Evolutionary conservation across 2,113 vertebrate species (phyloP).

Genomic region (Rhipidura dahli): DNA sequence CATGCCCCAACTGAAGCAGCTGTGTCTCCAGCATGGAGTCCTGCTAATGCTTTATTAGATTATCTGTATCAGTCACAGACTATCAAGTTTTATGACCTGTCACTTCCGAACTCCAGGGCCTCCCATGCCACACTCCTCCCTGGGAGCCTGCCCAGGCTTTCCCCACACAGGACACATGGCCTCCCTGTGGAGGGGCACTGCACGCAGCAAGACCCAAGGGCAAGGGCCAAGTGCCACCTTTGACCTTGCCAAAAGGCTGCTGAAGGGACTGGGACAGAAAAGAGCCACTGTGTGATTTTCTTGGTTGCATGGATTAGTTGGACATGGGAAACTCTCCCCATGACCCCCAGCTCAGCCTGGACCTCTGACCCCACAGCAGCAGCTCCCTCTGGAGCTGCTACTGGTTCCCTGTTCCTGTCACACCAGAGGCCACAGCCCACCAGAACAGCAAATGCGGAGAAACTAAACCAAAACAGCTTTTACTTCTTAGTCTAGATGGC

Average conservation of each 20-base stretch:
- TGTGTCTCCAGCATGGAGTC: neutral
- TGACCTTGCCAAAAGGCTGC: neutral
- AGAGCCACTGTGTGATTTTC: neutral
- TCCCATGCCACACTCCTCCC: fast-evolving
- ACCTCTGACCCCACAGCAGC: neutral
- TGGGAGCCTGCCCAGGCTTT: neutral
- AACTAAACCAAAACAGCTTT: conserved; percentile 21
- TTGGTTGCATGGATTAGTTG: neutral
- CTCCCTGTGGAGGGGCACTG: neutral
- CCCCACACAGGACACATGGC: neutral
- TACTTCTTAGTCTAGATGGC: neutral
- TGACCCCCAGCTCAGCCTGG: neutral
- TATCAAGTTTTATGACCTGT: neutral
- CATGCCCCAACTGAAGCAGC: neutral
- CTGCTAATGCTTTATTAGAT: neutral
- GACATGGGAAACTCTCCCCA: neutral
- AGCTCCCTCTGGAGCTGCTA: neutral
- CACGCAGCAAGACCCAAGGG: fast-evolving
- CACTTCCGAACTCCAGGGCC: neutral
- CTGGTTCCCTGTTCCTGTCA: fast-evolving
- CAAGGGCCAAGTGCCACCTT: neutral
- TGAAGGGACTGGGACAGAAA: neutral
- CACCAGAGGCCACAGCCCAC: neutral
- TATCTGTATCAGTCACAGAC: neutral
- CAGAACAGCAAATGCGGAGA: neutral